Evolutionary conservation across 1,140 invertebrate genomes (phyloP).

Genomic region (Cyclina sinensis): DNA sequence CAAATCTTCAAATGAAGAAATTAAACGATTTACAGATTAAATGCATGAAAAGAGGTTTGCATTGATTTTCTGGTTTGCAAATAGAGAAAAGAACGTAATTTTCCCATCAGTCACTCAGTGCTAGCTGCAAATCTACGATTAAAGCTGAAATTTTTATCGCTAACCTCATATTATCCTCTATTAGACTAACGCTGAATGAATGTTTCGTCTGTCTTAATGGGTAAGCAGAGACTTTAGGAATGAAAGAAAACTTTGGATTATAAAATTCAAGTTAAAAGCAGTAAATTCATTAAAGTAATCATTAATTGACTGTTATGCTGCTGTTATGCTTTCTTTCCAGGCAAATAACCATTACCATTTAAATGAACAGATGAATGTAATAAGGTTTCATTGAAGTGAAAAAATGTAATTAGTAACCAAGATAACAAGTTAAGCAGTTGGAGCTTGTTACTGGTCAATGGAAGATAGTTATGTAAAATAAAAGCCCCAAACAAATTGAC

Average conservation of each 20-base stretch:
- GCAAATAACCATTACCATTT: too few species aligned
- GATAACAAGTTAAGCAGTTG: too few species aligned
- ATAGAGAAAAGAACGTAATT: slow-evolving; percentile 16
- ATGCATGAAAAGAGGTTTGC: not conserved
- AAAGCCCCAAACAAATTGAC: too few species aligned
- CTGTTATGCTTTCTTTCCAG: too few species aligned
- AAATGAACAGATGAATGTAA: too few species aligned
- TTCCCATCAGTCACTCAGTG: slow-evolving; percentile 33
- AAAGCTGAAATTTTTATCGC: not conserved
- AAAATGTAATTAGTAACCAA: too few species aligned
- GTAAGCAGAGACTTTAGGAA: not conserved
- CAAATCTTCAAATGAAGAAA: not conserved
- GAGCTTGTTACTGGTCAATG: too few species aligned
- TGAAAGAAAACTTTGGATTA: not conserved
- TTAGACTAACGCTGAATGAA: slow-evolving; percentile 1
- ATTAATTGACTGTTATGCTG: too few species aligned
- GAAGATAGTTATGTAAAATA: too few species aligned
- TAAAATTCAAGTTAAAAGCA: too few species aligned
- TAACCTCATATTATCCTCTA: slow-evolving; percentile 26
- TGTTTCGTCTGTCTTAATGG: not conserved
- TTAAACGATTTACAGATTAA: slow-evolving; percentile 4
- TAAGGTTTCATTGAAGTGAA: too few species aligned
- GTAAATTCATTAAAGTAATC: too few species aligned
- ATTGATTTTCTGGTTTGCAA: slow-evolving; percentile 34
- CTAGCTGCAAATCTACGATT: slow-evolving; percentile 30